Evolutionary conservation across 2,113 vertebrate genomes (phyloP).

Genomic region (Notothenia rossii): DNA sequence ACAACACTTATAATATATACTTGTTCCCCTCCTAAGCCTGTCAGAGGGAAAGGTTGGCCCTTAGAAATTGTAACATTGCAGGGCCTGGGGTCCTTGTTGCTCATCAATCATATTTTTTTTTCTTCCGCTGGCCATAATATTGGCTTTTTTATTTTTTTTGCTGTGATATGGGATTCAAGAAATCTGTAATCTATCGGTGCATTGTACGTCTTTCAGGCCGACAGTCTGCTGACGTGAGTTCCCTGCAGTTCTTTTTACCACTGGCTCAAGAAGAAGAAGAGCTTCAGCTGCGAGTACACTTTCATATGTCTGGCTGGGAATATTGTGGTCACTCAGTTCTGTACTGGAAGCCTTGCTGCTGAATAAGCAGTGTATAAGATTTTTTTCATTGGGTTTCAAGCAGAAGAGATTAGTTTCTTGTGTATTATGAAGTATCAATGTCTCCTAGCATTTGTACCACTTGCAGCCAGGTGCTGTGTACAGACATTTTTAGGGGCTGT

Average conservation of each 20-base stretch:
- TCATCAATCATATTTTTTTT: neutral
- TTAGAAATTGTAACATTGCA: neutral
- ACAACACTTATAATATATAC: neutral
- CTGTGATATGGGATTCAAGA: slow-evolving; percentile 14
- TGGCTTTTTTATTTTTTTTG: neutral
- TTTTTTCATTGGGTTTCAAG: too few relatives aligned
- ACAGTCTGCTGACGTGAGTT: slow-evolving; percentile 47
- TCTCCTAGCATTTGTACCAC: neutral
- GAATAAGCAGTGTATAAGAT: slow-evolving; percentile 1
- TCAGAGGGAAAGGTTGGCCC: neutral
- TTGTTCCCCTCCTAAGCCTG: neutral
- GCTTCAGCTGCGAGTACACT: slow-evolving; percentile 42
- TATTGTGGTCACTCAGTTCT: slow-evolving; percentile 6
- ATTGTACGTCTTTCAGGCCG: slow-evolving; percentile 33
- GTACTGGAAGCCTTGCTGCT: neutral
- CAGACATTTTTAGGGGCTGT: too few relatives aligned
- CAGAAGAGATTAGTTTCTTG: too few relatives aligned
- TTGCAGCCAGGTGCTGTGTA: neutral
- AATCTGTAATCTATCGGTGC: slow-evolving; percentile 13
- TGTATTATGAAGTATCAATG: neutral
- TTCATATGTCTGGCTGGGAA: neutral
- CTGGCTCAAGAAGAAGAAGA: neutral
- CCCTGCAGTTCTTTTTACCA: neutral
- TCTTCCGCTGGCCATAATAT: neutral
- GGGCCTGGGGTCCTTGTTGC: neutral